phyloP scores from a whole-genome alignment of 2,888 invertebrate genomes.

The Metallyticus violacea region DNA sequence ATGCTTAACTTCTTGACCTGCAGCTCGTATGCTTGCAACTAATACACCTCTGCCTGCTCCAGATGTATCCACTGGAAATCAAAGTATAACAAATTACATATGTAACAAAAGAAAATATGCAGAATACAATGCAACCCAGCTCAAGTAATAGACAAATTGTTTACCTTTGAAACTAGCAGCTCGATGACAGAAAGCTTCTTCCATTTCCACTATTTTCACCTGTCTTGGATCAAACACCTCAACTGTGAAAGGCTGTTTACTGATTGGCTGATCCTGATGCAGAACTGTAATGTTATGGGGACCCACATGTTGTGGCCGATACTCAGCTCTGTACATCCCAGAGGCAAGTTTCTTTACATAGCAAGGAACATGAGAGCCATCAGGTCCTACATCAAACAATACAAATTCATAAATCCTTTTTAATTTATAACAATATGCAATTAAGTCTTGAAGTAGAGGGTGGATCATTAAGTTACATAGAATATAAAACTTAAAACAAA shows the following conservation, averaged over 20 bases:
- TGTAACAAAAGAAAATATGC: too few species aligned
- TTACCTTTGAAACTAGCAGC: slow-evolving; percentile 75
- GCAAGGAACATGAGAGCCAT: slow-evolving; percentile 50
- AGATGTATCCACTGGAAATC: slow-evolving; percentile 62
- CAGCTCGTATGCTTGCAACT: slow-evolving; percentile 76
- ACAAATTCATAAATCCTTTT: too few species aligned
- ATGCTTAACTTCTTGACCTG: slow-evolving; percentile 77
- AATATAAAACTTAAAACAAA: too few species aligned
- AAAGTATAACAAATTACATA: too few species aligned
- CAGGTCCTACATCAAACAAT: slow-evolving; percentile 46
- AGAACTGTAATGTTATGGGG: slow-evolving; percentile 67
- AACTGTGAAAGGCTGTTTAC: slow-evolving; percentile 62
- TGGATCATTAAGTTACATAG: too few species aligned
- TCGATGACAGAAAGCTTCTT: slow-evolving; percentile 76
- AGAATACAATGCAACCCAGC: too few species aligned
- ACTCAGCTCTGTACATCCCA: slow-evolving; percentile 62
- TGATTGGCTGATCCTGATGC: slow-evolving; percentile 58
- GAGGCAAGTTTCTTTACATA: slow-evolving; percentile 44
- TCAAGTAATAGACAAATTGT: too few species aligned
- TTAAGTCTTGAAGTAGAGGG: too few species aligned
- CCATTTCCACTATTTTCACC: slow-evolving; percentile 68
- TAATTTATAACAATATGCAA: too few species aligned
- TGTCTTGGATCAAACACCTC: slow-evolving; percentile 78
- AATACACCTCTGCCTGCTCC: slow-evolving; percentile 84
- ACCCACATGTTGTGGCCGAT: slow-evolving; percentile 73